These are phyloP conservation scores for Glareola pratincola DNA, from an alignment of 2,113 vertebrate genomes.

Conservation along the genomic window DNA sequence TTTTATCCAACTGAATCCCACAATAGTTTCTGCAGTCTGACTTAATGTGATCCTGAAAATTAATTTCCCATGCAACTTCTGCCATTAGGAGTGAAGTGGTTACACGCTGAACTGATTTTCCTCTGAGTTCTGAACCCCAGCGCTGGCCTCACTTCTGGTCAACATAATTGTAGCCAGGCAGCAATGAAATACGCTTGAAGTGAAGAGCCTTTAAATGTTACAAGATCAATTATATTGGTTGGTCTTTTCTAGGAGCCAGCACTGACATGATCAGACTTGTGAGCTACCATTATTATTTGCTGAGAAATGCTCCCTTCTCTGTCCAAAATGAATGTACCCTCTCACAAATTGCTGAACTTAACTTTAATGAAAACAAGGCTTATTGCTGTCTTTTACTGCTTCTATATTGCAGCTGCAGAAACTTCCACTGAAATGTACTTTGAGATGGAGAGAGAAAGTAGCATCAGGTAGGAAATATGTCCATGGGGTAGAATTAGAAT, in stretches of 20 bases:
- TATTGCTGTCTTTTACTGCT: background rate
- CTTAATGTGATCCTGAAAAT: constrained; percentile 76
- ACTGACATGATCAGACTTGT: constrained; percentile 32
- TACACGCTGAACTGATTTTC: constrained; percentile 68
- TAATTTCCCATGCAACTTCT: constrained; percentile 74
- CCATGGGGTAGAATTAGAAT: background rate
- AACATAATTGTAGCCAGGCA: constrained; percentile 50
- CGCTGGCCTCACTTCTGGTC: constrained; percentile 29
- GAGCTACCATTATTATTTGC: background rate
- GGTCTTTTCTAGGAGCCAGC: constrained; percentile 57
- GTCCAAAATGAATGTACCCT: background rate
- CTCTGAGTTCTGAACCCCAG: constrained; percentile 42
- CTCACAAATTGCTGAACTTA: background rate
- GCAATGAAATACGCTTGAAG: constrained; percentile 12
- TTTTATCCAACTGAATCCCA: constrained; percentile 67
- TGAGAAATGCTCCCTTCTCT: background rate
- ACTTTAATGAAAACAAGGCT: constrained; percentile 16
- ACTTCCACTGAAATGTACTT: background rate
- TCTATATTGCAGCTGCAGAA: background rate
- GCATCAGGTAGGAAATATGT: background rate
- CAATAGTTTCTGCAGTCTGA: constrained; percentile 67
- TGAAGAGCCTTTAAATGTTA: constrained; percentile 51
- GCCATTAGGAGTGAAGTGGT: constrained; percentile 63
- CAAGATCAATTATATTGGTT: constrained; percentile 50
- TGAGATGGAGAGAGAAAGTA: background rate